These are phyloP conservation scores for Phyllotis vaccarum DNA, from an alignment of 2,797 vertebrate genomes.

Conservation along the genomic window DNA sequence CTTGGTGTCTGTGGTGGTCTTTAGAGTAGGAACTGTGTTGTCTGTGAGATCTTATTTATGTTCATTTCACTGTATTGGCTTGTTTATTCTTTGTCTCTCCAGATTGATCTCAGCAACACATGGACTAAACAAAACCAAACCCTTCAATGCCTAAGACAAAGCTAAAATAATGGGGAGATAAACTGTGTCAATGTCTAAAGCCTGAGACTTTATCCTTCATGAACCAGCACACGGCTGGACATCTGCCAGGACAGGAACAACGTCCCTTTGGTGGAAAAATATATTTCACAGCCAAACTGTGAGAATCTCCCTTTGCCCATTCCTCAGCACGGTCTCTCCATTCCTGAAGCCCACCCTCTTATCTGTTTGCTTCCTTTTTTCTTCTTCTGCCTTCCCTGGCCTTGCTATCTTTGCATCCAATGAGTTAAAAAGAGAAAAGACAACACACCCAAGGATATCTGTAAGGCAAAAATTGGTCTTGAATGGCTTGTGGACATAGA, in stretches of 20 bases:
- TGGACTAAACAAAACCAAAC: not conserved
- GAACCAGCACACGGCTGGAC: accelerated
- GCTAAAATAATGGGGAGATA: not conserved
- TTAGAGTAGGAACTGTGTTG: not conserved
- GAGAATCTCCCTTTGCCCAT: not conserved
- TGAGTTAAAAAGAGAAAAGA: not conserved
- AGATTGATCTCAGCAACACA: not conserved
- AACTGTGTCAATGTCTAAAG: not conserved
- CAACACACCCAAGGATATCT: not conserved
- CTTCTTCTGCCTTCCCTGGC: not conserved
- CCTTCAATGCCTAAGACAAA: not conserved
- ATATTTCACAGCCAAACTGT: accelerated
- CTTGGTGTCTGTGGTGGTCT: not conserved
- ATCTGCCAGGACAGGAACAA: not conserved
- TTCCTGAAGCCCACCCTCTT: not conserved
- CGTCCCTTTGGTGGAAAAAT: not conserved
- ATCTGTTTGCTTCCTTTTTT: not conserved
- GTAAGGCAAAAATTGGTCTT: not conserved
- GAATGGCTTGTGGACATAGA: not conserved
- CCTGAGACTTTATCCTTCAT: not conserved
- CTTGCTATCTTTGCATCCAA: not conserved
- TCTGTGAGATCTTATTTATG: not conserved
- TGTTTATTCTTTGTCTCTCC: not conserved
- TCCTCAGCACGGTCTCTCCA: too few species aligned
- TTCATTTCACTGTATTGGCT: not conserved